Percentiles rank a stretch among this genome's conserved stretches.
Conservation (phyloP, 2,113 vertebrate genomes). For the Semicossyphus pulcher region DNA sequence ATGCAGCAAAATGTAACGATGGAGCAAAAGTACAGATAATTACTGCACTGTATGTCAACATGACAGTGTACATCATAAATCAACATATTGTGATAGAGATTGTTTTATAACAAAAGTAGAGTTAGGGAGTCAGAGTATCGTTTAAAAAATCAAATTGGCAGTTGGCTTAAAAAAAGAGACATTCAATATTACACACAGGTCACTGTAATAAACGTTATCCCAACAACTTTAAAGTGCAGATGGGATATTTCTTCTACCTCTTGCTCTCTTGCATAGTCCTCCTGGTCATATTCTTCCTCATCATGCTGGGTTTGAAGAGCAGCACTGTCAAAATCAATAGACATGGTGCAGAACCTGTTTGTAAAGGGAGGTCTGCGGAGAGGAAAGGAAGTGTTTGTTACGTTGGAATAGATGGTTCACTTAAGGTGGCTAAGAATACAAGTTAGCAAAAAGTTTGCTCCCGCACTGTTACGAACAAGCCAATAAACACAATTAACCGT, state of each 20-base stretch:
- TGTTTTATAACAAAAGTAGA: too few relatives aligned
- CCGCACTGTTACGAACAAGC: background rate
- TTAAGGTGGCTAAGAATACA: background rate
- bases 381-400: background rate
- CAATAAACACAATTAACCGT: background rate
- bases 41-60: background rate
- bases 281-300: conserved; percentile 85
- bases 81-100: background rate
- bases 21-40: too few relatives aligned
- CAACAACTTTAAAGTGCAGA: background rate
- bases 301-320: conserved; percentile 84
- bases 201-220: background rate
- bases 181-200: too few relatives aligned
- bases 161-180: too few relatives aligned
- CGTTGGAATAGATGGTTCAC: fast-evolving
- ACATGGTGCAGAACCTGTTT: conserved; percentile 73
- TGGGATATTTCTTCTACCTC: conserved; percentile 71
- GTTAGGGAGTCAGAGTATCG: too few relatives aligned
- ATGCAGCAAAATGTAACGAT: too few relatives aligned
- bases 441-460: background rate
- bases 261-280: conserved; percentile 84
- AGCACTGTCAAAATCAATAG: conserved; percentile 85
- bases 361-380: background rate
- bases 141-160: too few relatives aligned
- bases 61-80: background rate